Evolutionary conservation across 2,797 vertebrate genomes (phyloP), one percentile per base, ranked within the genome.

Genomic region (Silurus aristotelis): DNA sequence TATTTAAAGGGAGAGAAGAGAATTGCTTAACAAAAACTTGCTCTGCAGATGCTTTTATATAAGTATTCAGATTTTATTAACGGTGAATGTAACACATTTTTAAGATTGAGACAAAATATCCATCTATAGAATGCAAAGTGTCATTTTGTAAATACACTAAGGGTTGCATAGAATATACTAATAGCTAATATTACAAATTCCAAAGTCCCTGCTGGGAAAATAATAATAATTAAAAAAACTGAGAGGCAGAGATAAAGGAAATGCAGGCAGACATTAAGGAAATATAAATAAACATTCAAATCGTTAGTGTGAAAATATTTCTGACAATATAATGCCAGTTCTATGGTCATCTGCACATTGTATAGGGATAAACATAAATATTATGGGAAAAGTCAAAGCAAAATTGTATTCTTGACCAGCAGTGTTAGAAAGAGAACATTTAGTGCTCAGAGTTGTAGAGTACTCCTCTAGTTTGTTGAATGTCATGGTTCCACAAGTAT

Each of bases 1-100:
- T 86, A 83, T 83, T 88, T 72, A 27, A 81, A 84, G 79, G 68
- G 81, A 67, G 77, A 87, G 83, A 73, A 78, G 85, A 87, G 82
- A 66, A 77, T 19, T 70, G 80, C 66, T 78, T 61, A 75, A 84
- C 27, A 83, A 89, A 75, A 87, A 79, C 82, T 86, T 86, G 84
- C 84, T 87, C 72, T 3, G 46, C 52, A 76, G 73, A 72, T 14
- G 22, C 38, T 38, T 52, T 58, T 68, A 15, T 73, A 46, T 56
- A 56, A 64, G 56, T 13, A 17, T 20, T 64, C 52, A 61, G 31
- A 52, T 71, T 12, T 67, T 27, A 25, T 64, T 63, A 25, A 55
- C 2, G n/a, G n/a, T 2, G 6, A 38, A 56, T 27, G 38, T 4
- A 72, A 48, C 6, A 68, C 63, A 77, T 14, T n/a, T n/a, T 80